Conservation (phyloP, 2,888 invertebrate species). For the Pseudococcus jackbeardsleyi region DNA sequence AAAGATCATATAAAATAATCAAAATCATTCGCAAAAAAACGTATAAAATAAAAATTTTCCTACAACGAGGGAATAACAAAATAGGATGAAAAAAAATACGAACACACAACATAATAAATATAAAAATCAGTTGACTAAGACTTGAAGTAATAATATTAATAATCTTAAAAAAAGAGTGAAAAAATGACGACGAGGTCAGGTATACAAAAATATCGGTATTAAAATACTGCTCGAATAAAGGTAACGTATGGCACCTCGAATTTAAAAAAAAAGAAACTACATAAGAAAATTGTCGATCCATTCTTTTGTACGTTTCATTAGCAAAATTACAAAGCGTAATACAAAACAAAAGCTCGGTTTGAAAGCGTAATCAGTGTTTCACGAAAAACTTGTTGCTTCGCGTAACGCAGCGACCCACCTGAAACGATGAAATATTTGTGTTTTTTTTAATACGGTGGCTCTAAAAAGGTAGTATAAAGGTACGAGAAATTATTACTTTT, state of each 20-base stretch:
- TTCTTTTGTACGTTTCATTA: not conserved
- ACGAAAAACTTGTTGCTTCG: slow-evolving; percentile 68
- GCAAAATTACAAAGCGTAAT: not conserved
- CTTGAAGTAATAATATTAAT: not conserved
- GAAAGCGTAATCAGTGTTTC: slow-evolving; percentile 24
- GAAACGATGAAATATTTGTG: slow-evolving; percentile 63
- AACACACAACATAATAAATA: slow-evolving; percentile 47
- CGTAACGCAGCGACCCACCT: slow-evolving; percentile 69
- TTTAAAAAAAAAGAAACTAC: slow-evolving; percentile 32
- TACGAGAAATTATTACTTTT: slow-evolving; percentile 69
- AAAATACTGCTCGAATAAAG: slow-evolving; percentile 62
- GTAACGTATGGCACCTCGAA: slow-evolving; percentile 63
- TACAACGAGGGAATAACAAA: slow-evolving; percentile 20
- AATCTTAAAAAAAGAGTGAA: not conserved
- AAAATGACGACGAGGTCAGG: slow-evolving; percentile 12
- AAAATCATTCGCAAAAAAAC: not conserved
- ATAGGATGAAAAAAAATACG: slow-evolving; percentile 27
- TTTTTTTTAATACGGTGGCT: not conserved
- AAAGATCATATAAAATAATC: slow-evolving; percentile 3
- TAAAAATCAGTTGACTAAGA: slow-evolving; percentile 45
- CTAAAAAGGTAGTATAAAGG: not conserved
- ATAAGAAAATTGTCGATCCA: not conserved
- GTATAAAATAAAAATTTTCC: slow-evolving; percentile 4
- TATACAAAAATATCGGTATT: slow-evolving; percentile 45
- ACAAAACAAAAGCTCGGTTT: not conserved